phyloP scores from a whole-genome alignment of 2,113 vertebrate species.

The Asarcornis scutulata region DNA sequence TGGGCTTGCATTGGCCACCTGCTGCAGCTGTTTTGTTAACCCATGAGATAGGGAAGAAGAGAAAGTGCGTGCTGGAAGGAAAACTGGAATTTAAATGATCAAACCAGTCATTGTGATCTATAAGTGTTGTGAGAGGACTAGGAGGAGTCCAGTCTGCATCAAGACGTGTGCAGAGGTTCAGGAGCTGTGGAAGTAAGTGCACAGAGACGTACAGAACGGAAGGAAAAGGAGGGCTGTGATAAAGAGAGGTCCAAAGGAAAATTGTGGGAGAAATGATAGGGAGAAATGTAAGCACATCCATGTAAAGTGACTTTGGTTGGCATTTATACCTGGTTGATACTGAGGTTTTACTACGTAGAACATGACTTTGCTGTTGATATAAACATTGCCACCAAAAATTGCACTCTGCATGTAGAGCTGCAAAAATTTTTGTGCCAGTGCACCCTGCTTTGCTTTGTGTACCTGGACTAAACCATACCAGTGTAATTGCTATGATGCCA shows the following conservation, averaged over 20 bases:
- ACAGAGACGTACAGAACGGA: not conserved
- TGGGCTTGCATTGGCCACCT: not conserved
- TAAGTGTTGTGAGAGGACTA: not conserved
- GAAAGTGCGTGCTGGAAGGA: not conserved
- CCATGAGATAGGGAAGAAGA: not conserved
- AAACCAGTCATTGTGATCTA: accelerated
- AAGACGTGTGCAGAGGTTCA: not conserved
- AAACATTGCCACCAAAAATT: not conserved
- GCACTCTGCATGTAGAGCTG: not conserved
- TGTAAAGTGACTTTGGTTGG: not conserved
- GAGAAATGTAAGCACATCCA: not conserved
- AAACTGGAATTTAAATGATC: not conserved
- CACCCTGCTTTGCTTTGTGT: not conserved
- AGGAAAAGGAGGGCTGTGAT: accelerated
- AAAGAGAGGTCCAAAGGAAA: not conserved
- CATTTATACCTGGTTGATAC: not conserved
- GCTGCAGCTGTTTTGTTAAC: slow-evolving; percentile 9
- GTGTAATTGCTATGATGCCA: not conserved
- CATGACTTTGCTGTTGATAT: not conserved
- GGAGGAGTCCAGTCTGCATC: not conserved
- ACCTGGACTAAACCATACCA: not conserved
- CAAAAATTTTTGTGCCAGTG: not conserved
- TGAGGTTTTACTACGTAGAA: not conserved
- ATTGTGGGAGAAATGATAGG: not conserved
- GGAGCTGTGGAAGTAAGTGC: not conserved